Evolutionary conservation across 2,888 invertebrate genomes (phyloP).

Genomic region (Tinea semifulvella): DNA sequence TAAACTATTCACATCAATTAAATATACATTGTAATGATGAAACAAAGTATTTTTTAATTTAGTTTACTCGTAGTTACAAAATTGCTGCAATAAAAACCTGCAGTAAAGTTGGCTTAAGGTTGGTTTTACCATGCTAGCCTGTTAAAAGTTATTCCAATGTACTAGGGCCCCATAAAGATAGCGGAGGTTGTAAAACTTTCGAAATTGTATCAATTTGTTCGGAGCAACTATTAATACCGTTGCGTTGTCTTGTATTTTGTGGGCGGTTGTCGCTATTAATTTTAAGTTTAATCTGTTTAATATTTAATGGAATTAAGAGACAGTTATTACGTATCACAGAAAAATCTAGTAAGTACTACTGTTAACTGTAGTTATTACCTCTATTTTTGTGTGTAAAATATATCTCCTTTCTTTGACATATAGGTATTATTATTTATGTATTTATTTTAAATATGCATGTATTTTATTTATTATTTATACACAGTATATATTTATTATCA

Average conservation of each 20-base stretch:
- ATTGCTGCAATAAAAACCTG: not conserved
- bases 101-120: not conserved
- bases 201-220: slow-evolving; percentile 10
- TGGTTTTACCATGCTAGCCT: not conserved
- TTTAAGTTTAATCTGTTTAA: not conserved
- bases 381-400: too few relatives aligned
- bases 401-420: too few relatives aligned
- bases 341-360: too few relatives aligned
- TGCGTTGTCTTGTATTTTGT: too few relatives aligned
- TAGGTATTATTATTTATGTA: too few relatives aligned
- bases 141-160: not conserved
- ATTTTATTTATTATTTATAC: too few relatives aligned
- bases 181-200: slow-evolving; percentile 7
- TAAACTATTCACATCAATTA: not conserved
- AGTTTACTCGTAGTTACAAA: not conserved
- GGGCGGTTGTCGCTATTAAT: not conserved
- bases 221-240: not conserved
- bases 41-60: slow-evolving; percentile 2
- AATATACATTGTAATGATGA: not conserved
- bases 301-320: not conserved
- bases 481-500: too few relatives aligned
- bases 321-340: not conserved
- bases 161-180: slow-evolving; percentile 5
- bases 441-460: too few relatives aligned
- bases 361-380: too few relatives aligned